Conservation (phyloP, 2,888 invertebrate genomes). For the Oscheius sp. region DNA sequence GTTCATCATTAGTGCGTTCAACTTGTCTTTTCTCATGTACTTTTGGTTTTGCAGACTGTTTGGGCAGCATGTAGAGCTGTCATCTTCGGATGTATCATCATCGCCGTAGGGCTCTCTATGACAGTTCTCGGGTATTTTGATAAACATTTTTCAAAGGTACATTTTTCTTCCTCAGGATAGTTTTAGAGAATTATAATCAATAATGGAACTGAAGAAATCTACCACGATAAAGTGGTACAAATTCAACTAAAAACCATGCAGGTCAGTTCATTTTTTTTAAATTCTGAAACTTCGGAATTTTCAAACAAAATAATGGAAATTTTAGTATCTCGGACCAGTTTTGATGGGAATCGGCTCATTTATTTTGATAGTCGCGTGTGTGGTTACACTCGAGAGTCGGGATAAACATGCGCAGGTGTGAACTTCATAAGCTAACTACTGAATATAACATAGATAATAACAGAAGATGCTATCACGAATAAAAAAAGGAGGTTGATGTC, state of each 20-base stretch:
- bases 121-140: conserved; percentile 81
- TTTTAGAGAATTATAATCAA: conserved; percentile 39
- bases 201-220: conserved; percentile 38
- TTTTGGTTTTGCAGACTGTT: conserved; percentile 74
- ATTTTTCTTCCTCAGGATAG: neutral
- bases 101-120: conserved; percentile 90
- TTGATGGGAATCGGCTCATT: conserved; percentile 98
- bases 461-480: conserved; percentile 18
- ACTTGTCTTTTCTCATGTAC: no score
- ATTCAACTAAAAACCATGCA: conserved; percentile 63
- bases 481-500: conserved; percentile 20
- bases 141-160: conserved; percentile 58
- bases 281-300: no score
- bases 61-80: conserved; percentile 94
- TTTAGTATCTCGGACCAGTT: conserved; percentile 88
- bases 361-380: conserved; percentile 94
- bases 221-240: conserved; percentile 46
- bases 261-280: conserved; percentile 23
- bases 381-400: conserved; percentile 96
- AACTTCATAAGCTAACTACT: neutral
- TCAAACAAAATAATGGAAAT: neutral
- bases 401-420: conserved; percentile 81
- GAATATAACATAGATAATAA: conserved; percentile 19
- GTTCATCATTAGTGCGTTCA: no score
- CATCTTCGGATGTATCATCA: conserved; percentile 84